These are phyloP conservation scores for Sternotherus odoratus DNA, from an alignment of 2,797 vertebrate species.

Conservation along the genomic window DNA sequence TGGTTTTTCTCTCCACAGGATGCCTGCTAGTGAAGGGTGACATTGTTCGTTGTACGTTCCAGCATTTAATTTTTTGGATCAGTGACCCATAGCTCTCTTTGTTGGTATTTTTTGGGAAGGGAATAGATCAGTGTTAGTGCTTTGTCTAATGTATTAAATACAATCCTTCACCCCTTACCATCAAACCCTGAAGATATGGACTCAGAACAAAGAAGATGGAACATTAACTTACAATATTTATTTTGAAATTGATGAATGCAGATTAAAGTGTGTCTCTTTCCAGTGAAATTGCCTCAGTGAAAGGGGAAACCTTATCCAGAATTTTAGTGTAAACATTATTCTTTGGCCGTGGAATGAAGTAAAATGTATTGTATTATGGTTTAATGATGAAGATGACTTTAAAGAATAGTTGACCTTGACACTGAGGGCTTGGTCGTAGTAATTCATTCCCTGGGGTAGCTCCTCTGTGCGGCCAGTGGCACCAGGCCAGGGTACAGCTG, in stretches of 20 bases:
- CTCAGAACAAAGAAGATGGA: slow-evolving; percentile 5
- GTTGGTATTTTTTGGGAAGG: slow-evolving; percentile 42
- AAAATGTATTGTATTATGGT: neutral
- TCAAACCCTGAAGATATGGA: slow-evolving; percentile 15
- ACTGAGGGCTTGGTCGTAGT: neutral
- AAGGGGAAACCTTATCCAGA: neutral
- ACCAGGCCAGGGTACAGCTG: neutral
- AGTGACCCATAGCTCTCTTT: slow-evolving; percentile 53
- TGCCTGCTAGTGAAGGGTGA: slow-evolving; percentile 36
- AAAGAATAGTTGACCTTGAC: neutral
- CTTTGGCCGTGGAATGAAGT: neutral
- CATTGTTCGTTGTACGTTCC: neutral
- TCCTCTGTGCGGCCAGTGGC: neutral
- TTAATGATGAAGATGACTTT: neutral
- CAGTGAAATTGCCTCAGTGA: neutral
- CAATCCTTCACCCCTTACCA: slow-evolving; percentile 30
- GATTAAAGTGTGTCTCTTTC: slow-evolving; percentile 10
- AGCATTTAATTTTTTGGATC: slow-evolving; percentile 72
- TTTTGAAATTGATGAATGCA: slow-evolving; percentile 24
- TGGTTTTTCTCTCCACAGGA: neutral
- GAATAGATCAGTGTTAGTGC: slow-evolving; percentile 24
- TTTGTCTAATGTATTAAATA: neutral
- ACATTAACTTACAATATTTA: slow-evolving; percentile 32
- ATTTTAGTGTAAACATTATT: neutral
- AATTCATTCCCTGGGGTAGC: neutral